phyloP scores from a whole-genome alignment of 2,113 vertebrate genomes.

The Verasper variegatus region DNA sequence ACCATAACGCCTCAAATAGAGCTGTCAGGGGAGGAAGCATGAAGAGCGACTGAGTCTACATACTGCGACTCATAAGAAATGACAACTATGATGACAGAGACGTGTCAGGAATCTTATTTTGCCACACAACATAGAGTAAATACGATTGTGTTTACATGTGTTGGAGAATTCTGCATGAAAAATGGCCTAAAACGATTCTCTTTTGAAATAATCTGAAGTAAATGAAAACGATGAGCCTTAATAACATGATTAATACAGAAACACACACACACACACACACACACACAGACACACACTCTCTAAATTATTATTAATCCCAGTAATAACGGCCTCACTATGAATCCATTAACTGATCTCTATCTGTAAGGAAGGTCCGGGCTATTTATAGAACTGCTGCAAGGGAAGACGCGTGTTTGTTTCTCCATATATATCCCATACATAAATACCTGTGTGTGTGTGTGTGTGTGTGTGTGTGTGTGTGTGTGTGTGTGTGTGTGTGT shows the following conservation, averaged over 20 bases:
- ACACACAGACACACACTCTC: conserved; percentile 2
- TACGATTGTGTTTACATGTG: no score
- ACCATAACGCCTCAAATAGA: background rate
- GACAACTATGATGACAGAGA: background rate
- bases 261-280: conserved; percentile 15
- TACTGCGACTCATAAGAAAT: no score
- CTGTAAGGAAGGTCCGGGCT: conserved; percentile 49
- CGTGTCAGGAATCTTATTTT: background rate
- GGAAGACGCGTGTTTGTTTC: conserved; percentile 29
- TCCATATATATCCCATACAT: conserved; percentile 13
- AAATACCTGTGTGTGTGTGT: conserved; percentile 7
- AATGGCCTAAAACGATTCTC: no score
- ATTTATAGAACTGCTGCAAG: conserved; percentile 58
- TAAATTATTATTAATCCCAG: conserved; percentile 59
- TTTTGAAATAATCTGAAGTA: no score
- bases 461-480: conserved; percentile 34
- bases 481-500: conserved; percentile 31
- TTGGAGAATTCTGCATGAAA: no score
- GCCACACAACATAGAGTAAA: background rate
- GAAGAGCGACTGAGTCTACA: no score
- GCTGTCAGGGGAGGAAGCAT: no score
- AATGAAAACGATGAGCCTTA: conserved; percentile 21
- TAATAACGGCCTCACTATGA: conserved; percentile 43
- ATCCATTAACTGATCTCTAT: conserved; percentile 69
- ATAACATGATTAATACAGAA: conserved; percentile 19